Evolutionary conservation across 1,140 invertebrate species (phyloP).

Genomic region (Zophobas morio): DNA sequence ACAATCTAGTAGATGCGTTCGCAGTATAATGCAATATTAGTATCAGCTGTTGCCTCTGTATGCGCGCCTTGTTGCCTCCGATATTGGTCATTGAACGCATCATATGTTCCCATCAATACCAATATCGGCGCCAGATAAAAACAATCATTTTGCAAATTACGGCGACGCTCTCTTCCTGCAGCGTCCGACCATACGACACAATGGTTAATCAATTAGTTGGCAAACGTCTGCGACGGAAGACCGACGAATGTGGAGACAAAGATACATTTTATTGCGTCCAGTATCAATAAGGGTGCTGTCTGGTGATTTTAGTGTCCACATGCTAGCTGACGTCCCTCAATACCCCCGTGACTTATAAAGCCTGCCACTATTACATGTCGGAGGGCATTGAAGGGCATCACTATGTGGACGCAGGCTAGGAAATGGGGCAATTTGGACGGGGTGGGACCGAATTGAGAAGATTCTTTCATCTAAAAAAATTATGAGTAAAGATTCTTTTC

Average conservation of each 20-base stretch:
- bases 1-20: constrained; percentile 34
- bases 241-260: constrained; percentile 20
- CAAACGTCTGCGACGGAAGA: constrained; percentile 24
- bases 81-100: constrained; percentile 42
- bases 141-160: constrained; percentile 19
- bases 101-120: constrained; percentile 32
- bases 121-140: constrained; percentile 21
- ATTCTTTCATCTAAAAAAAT: no score
- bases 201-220: constrained; percentile 48
- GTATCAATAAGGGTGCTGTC: constrained; percentile 42
- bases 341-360: constrained; percentile 50
- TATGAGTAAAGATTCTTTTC: no score
- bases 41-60: constrained; percentile 38
- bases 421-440: no score
- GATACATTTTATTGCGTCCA: constrained; percentile 49
- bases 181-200: neutral
- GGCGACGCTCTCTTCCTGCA: neutral
- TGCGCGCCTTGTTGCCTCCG: constrained; percentile 24
- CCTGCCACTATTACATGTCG: constrained; percentile 46
- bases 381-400: constrained; percentile 46
- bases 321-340: constrained; percentile 35
- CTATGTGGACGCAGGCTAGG: no score
- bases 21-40: constrained; percentile 35
- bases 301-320: constrained; percentile 52
- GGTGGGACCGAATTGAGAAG: no score